Conservation (phyloP, 2,888 invertebrate genomes). For the Drosophila paracracens region DNA sequence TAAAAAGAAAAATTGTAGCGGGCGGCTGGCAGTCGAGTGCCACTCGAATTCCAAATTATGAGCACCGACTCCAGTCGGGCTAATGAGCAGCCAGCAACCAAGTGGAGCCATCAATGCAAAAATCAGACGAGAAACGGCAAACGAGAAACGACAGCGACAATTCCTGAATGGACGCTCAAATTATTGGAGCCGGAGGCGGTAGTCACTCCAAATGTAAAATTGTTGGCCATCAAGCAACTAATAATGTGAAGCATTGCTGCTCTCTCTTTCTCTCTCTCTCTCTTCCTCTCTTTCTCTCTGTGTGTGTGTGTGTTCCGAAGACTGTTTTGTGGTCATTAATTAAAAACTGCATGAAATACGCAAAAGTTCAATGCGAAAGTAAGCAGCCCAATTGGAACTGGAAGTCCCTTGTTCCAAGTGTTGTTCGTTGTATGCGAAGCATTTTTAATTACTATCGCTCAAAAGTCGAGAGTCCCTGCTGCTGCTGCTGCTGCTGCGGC, state of each 20-base stretch:
- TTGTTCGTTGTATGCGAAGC: constrained; percentile 27
- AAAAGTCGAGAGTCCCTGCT: constrained; percentile 9
- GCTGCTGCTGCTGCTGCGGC: neutral
- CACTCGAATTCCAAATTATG: constrained; percentile 67
- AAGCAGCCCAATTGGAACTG: constrained; percentile 2
- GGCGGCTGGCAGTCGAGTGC: constrained; percentile 43
- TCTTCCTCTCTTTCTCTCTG: neutral
- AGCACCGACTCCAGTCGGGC: constrained; percentile 50
- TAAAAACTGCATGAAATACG: constrained; percentile 58
- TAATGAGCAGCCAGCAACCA: constrained; percentile 42
- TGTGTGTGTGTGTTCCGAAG: neutral
- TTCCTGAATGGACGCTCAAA: constrained; percentile 31
- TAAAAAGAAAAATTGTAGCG: constrained; percentile 41
- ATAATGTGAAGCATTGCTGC: constrained; percentile 18
- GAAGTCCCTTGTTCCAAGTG: constrained; percentile 9
- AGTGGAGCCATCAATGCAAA: constrained; percentile 30
- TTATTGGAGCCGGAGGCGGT: constrained; percentile 7
- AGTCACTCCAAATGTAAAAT: constrained; percentile 37
- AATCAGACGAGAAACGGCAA: constrained; percentile 22
- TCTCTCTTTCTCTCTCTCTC: neutral
- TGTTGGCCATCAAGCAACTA: constrained; percentile 22
- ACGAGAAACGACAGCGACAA: constrained; percentile 24
- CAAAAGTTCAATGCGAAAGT: constrained; percentile 46
- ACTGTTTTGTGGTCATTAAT: constrained; percentile 57
- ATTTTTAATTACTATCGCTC: constrained; percentile 45